These are phyloP conservation scores for Leucosticte australis DNA, from an alignment of 2,113 vertebrate species.

Conservation along the genomic window DNA sequence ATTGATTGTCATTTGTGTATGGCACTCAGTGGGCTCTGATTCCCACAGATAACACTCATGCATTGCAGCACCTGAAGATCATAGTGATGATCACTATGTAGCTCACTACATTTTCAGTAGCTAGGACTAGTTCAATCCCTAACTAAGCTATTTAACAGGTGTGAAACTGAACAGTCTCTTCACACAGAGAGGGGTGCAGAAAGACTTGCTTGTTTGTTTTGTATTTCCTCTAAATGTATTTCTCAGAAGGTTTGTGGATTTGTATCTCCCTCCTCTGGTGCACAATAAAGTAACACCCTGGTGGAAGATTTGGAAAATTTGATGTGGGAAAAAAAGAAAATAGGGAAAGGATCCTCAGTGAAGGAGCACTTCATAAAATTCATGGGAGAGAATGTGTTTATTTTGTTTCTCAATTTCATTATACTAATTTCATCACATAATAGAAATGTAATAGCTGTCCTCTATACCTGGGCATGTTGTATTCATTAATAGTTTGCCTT, in stretches of 20 bases:
- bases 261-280: slow-evolving; percentile 14
- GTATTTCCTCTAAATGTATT: slow-evolving; percentile 3
- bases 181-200: not conserved
- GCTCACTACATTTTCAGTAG: not conserved
- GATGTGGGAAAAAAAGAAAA: not conserved
- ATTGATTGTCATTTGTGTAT: not conserved
- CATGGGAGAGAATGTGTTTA: not conserved
- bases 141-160: not conserved
- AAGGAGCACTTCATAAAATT: not conserved
- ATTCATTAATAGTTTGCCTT: not conserved
- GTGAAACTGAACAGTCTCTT: not conserved
- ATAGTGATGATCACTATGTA: not conserved
- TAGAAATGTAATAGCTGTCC: not conserved
- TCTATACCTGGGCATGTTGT: not conserved
- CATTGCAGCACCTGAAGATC: not conserved
- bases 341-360: not conserved
- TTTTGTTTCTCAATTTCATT: not conserved
- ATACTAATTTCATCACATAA: not conserved
- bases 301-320: not conserved
- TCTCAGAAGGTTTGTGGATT: slow-evolving; percentile 10
- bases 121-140: not conserved
- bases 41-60: not conserved
- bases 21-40: not conserved
- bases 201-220: not conserved
- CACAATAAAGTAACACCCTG: slow-evolving; percentile 33